A percentile compares a stretch with the other conserved stretches of the same genome.
Conservation (phyloP, 2,113 vertebrate genomes). For the Hyperopisus bebe region DNA sequence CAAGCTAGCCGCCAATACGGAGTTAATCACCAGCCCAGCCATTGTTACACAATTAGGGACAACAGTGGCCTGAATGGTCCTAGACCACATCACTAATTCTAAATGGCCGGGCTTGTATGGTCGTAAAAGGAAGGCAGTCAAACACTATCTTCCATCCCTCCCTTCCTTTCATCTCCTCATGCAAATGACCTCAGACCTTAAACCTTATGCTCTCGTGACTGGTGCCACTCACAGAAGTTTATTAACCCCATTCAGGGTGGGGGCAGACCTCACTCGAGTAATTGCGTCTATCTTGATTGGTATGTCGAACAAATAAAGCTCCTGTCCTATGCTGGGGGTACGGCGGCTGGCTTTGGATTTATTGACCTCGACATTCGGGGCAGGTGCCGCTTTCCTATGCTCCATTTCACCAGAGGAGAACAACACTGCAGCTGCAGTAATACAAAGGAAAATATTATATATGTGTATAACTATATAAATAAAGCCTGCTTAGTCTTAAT, state of each 20-base stretch:
- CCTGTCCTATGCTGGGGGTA: slow-evolving; percentile 27
- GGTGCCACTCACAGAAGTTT: slow-evolving; percentile 27
- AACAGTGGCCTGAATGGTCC: neutral
- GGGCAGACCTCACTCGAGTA: slow-evolving; percentile 26
- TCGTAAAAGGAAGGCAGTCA: neutral
- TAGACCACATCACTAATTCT: neutral
- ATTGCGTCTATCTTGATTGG: slow-evolving; percentile 35
- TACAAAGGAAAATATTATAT: slow-evolving; percentile 4
- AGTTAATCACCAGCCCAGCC: neutral
- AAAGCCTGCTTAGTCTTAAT: neutral
- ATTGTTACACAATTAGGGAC: slow-evolving; percentile 7
- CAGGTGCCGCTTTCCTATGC: slow-evolving; percentile 18
- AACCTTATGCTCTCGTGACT: slow-evolving; percentile 28
- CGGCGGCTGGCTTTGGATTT: slow-evolving; percentile 24
- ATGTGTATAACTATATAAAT: slow-evolving; percentile 3
- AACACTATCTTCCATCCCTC: neutral
- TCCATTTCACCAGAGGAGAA: slow-evolving; percentile 27
- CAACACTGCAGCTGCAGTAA: slow-evolving; percentile 21
- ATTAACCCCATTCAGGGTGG: slow-evolving; percentile 27
- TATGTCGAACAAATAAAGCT: slow-evolving; percentile 35
- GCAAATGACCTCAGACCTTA: slow-evolving; percentile 31
- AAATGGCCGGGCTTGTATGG: neutral
- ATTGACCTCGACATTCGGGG: slow-evolving; percentile 8
- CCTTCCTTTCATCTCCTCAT: slow-evolving; percentile 28
- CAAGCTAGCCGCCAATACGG: neutral